phyloP scores from a whole-genome alignment of 2,113 vertebrate species.

The Rhea pennata region DNA sequence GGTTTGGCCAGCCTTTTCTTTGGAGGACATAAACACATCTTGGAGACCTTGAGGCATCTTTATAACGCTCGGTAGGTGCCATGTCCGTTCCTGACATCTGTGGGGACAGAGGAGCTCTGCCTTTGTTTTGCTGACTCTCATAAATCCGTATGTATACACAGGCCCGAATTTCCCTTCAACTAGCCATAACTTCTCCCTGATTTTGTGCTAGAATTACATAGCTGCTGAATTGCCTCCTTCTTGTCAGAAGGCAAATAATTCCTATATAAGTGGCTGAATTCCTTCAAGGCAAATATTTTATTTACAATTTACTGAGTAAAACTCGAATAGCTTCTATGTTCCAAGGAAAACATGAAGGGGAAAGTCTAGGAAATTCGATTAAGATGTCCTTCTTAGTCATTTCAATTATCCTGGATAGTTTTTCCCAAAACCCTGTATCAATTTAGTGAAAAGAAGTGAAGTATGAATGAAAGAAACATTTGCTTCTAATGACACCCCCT shows the following conservation, averaged over 20 bases:
- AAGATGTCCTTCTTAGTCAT: background rate
- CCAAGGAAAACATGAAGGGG: fast-evolving
- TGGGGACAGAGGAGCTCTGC: background rate
- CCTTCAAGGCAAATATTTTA: background rate
- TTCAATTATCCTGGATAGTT: background rate
- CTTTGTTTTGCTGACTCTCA: background rate
- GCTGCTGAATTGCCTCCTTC: background rate
- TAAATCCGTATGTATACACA: background rate
- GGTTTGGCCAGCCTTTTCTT: background rate
- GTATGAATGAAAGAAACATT: constrained; percentile 23
- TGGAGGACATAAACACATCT: background rate
- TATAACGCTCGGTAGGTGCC: background rate
- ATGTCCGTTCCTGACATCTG: background rate
- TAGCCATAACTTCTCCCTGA: background rate
- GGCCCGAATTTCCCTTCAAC: background rate
- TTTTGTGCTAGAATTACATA: background rate
- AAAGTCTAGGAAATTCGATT: background rate
- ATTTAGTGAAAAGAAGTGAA: background rate
- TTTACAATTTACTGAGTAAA: background rate
- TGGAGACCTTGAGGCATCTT: background rate
- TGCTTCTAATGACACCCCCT: background rate
- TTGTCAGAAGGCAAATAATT: background rate
- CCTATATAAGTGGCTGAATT: background rate
- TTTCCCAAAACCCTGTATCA: background rate
- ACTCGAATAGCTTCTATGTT: background rate